phyloP scores from a whole-genome alignment of 2,113 vertebrate species.

The Turnix velox region DNA sequence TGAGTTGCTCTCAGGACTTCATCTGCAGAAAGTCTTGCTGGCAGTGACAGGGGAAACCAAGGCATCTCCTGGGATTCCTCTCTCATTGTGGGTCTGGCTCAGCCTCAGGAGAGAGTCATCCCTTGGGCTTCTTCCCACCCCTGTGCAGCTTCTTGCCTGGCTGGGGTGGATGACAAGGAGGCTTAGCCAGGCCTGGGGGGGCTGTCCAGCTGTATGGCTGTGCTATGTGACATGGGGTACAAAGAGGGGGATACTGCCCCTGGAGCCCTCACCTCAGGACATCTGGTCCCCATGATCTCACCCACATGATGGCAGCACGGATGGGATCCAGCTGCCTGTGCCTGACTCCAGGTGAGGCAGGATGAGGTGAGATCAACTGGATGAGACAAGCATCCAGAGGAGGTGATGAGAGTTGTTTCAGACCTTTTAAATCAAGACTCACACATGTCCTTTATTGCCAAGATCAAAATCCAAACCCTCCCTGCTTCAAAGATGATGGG shows the following conservation, averaged over 20 bases:
- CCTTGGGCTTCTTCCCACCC: not conserved
- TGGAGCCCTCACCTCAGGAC: not conserved
- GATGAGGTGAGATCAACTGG: not conserved
- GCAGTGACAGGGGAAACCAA: not conserved
- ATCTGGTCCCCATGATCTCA: not conserved
- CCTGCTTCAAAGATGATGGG: not conserved
- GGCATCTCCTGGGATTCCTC: not conserved
- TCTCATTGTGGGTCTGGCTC: not conserved
- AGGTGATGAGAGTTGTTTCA: not conserved
- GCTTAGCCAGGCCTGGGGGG: not conserved
- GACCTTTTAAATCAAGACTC: conserved; percentile 28
- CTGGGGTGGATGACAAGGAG: not conserved
- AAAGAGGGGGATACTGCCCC: not conserved
- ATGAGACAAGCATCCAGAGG: not conserved
- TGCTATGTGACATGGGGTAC: not conserved
- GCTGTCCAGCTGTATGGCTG: not conserved
- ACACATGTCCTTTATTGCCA: not conserved
- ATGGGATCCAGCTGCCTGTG: conserved; percentile 3
- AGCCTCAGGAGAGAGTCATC: not conserved
- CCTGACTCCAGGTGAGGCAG: not conserved
- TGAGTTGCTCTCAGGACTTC: not conserved
- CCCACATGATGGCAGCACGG: fast-evolving
- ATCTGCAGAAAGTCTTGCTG: not conserved
- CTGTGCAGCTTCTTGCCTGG: not conserved
- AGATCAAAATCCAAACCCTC: not conserved